Evolutionary conservation across 2,113 vertebrate species (phyloP).

Genomic region (Orycteropus afer): DNA sequence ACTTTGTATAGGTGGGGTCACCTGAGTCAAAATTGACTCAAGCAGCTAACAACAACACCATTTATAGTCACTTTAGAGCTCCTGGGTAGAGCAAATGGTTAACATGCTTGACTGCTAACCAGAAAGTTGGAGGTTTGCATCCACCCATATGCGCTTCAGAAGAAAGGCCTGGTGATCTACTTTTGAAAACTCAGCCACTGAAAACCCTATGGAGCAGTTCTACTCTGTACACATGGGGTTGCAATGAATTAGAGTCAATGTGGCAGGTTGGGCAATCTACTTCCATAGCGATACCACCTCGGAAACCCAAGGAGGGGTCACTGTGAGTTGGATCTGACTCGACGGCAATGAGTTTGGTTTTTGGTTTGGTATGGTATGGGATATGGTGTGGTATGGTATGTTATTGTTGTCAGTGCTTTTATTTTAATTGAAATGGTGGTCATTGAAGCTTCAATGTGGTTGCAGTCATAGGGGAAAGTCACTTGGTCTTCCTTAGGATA

Average conservation of each 20-base stretch:
- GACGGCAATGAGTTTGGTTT: too few relatives aligned
- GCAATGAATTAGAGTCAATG: background rate
- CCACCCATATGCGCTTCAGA: background rate
- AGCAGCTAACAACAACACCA: background rate
- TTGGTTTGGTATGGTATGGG: too few relatives aligned
- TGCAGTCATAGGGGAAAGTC: background rate
- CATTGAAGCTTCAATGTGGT: background rate
- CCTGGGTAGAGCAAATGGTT: background rate
- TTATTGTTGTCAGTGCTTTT: background rate
- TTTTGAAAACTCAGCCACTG: background rate
- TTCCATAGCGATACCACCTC: too few relatives aligned
- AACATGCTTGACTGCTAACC: background rate
- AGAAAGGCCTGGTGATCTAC: background rate
- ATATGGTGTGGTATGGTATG: background rate
- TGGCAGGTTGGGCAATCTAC: too few relatives aligned
- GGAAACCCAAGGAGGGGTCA: too few relatives aligned
- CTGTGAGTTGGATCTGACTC: too few relatives aligned
- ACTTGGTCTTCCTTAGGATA: background rate
- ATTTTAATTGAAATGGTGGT: background rate
- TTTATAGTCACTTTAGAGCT: background rate
- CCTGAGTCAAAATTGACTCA: background rate
- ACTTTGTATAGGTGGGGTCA: background rate
- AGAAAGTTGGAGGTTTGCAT: background rate
- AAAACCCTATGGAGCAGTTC: background rate
- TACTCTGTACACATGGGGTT: background rate